Conservation (phyloP, 2,797 vertebrate genomes). For the Labeo calbasu region DNA sequence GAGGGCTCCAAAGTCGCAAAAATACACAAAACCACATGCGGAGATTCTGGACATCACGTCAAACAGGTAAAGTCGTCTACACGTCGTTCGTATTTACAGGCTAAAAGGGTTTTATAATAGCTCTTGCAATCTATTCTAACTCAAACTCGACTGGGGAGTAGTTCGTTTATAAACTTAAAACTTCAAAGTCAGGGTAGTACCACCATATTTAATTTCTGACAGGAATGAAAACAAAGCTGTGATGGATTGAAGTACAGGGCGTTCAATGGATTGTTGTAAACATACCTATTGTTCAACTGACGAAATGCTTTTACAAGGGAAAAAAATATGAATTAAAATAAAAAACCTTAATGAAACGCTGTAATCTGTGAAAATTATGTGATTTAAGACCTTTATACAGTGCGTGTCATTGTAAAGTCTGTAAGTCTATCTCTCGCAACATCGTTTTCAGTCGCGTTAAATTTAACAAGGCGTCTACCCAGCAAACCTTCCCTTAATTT, state of each 20-base stretch:
- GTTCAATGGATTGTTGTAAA: neutral
- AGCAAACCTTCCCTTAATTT: neutral
- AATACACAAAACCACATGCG: neutral
- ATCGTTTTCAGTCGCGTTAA: neutral
- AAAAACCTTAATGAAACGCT: neutral
- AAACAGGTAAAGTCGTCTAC: neutral
- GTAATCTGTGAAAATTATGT: neutral
- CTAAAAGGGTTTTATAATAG: neutral
- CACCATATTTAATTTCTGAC: neutral
- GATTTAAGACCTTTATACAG: neutral
- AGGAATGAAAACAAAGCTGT: neutral
- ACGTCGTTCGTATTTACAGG: neutral
- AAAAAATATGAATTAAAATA: neutral
- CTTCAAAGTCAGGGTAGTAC: neutral
- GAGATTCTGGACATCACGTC: neutral
- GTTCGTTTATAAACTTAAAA: too few relatives aligned
- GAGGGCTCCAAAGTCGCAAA: neutral
- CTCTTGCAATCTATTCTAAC: neutral
- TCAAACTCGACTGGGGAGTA: neutral
- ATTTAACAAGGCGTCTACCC: neutral
- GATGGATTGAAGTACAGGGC: neutral
- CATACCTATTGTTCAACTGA: neutral
- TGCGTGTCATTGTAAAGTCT: neutral
- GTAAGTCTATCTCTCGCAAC: neutral
- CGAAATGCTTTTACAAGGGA: neutral